Percentiles rank a stretch among this genome's conserved stretches.
Conservation (phyloP, 2,113 vertebrate genomes). For the Anarhynchus alexandrinus region DNA sequence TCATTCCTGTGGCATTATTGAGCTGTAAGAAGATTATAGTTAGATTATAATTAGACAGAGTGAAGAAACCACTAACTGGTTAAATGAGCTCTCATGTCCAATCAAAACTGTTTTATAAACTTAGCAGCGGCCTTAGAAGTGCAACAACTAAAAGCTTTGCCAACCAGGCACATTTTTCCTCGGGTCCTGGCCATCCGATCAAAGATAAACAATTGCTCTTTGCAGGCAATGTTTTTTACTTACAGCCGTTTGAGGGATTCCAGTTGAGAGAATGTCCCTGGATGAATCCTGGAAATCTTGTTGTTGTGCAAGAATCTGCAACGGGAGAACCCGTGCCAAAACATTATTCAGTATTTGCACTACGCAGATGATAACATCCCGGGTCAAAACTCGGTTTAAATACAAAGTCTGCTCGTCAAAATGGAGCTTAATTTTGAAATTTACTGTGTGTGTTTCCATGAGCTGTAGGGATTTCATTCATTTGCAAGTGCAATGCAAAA, state of each 20-base stretch:
- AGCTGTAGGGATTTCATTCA: neutral
- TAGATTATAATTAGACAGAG: neutral
- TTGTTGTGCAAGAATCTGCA: conserved; percentile 94
- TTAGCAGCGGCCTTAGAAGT: neutral
- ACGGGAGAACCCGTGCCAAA: neutral
- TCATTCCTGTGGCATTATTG: neutral
- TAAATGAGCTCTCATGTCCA: neutral
- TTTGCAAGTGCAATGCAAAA: neutral
- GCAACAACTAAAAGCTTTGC: neutral
- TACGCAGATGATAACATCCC: neutral
- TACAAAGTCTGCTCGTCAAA: neutral
- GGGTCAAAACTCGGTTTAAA: neutral
- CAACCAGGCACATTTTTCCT: conserved; percentile 20
- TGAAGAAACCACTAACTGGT: neutral
- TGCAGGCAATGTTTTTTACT: conserved; percentile 67
- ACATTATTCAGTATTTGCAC: conserved; percentile 2
- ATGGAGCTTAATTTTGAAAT: neutral
- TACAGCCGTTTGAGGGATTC: conserved; percentile 89
- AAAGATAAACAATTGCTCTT: conserved; percentile 20
- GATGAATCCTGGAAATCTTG: conserved; percentile 85
- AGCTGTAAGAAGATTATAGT: neutral
- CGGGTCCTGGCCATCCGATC: neutral
- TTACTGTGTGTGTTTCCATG: neutral
- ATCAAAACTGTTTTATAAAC: conserved; percentile 24
- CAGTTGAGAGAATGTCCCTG: conserved; percentile 85